phyloP scores from a whole-genome alignment of 1,140 invertebrate genomes.

The Psix sp. region DNA sequence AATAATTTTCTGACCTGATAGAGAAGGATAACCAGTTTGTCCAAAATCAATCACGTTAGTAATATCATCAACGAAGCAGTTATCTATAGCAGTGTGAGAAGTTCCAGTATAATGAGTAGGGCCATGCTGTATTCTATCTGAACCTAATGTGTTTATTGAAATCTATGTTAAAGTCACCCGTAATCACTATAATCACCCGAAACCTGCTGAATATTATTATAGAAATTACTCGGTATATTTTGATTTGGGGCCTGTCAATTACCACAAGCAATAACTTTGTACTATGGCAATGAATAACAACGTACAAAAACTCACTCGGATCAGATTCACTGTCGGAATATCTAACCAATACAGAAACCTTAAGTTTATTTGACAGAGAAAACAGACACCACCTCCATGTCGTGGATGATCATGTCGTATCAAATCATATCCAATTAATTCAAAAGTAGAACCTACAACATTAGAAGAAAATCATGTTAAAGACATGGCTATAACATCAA shows the following conservation, averaged over 20 bases:
- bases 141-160: neutral
- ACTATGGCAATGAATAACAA: neutral
- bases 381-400: neutral
- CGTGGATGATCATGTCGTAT: neutral
- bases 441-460: neutral
- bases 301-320: neutral
- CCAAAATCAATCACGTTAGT: neutral
- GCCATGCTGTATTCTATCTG: neutral
- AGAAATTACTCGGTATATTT: neutral
- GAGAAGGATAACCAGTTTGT: slow-evolving; percentile 3
- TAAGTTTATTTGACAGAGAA: neutral
- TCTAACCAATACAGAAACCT: neutral
- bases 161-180: slow-evolving; percentile 1
- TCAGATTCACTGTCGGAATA: neutral
- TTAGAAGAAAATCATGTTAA: neutral
- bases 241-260: neutral
- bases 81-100: slow-evolving; percentile 1
- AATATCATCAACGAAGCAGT: neutral
- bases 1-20: slow-evolving; percentile 11
- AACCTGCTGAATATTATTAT: neutral
- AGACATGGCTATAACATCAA: neutral
- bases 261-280: neutral
- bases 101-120: neutral
- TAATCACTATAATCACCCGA: neutral
- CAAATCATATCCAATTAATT: neutral